phyloP scores from a whole-genome alignment of 2,797 vertebrate species.

The Oryzias sinensis region DNA sequence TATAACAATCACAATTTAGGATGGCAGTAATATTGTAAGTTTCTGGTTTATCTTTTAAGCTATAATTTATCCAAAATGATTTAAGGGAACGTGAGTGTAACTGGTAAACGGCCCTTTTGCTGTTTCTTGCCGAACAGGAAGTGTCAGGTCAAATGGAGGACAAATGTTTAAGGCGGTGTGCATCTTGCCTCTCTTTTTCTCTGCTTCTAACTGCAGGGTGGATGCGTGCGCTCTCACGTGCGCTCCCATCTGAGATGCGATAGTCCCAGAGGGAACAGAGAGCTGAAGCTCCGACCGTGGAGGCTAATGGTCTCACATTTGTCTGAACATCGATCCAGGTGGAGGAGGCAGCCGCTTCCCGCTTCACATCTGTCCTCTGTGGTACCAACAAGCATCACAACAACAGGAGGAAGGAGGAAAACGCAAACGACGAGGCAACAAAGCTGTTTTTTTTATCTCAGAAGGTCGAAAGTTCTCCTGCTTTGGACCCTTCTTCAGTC shows the following conservation, averaged over 20 bases:
- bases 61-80: no score
- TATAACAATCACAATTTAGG: no score
- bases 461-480: not conserved
- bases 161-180: no score
- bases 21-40: no score
- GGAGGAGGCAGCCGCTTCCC: conserved; percentile 30
- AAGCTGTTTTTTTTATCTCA: not conserved
- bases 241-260: conserved; percentile 39
- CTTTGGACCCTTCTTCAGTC: not conserved
- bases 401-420: not conserved
- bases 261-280: conserved; percentile 35
- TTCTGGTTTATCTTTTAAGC: no score
- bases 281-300: conserved; percentile 24
- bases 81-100: no score
- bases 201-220: conserved; percentile 1
- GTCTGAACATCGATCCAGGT: conserved; percentile 35
- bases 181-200: no score
- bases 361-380: conserved; percentile 10
- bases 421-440: not conserved
- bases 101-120: no score
- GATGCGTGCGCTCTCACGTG: conserved; percentile 2
- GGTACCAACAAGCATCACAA: not conserved
- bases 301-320: conserved; percentile 13
- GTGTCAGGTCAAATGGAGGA: no score
- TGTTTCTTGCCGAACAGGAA: no score